Evolutionary conservation across 2,797 vertebrate species (phyloP).

Genomic region (Sebastes oblongus): DNA sequence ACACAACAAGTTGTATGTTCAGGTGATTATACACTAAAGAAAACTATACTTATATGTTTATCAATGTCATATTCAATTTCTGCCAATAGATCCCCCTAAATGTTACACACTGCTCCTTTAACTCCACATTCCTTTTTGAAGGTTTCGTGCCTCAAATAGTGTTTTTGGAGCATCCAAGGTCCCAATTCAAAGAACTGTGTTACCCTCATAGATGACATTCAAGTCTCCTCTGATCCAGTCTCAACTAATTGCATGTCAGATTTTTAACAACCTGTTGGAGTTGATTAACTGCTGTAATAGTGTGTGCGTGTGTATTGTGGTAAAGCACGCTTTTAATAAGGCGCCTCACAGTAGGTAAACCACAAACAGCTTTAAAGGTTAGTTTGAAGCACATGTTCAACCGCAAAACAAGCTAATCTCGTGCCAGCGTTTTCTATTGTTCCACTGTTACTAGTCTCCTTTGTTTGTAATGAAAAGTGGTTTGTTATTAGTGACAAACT

Average conservation of each 20-base stretch:
- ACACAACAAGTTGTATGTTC: too few relatives aligned
- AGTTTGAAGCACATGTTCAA: constrained; percentile 70
- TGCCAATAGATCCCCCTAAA: too few relatives aligned
- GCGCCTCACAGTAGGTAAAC: constrained; percentile 74
- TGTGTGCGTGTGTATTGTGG: constrained; percentile 64
- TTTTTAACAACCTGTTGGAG: constrained; percentile 61
- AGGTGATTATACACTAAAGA: too few relatives aligned
- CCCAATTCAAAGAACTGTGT: background rate
- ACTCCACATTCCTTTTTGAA: background rate
- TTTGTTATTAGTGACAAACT: constrained; percentile 50
- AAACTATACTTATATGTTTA: too few relatives aligned
- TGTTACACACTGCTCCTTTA: background rate
- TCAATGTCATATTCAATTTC: too few relatives aligned
- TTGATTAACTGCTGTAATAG: constrained; percentile 75
- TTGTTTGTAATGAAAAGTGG: constrained; percentile 44
- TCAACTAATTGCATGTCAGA: constrained; percentile 32
- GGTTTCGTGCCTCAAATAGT: background rate
- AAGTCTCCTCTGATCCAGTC: constrained; percentile 7
- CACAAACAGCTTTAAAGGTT: constrained; percentile 56
- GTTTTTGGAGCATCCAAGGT: background rate
- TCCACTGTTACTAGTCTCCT: constrained; percentile 14
- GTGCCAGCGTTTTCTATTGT: constrained; percentile 15
- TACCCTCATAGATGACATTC: constrained; percentile 5
- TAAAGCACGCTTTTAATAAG: constrained; percentile 70
- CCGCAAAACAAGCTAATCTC: constrained; percentile 53